phyloP scores from a whole-genome alignment of 2,797 vertebrate genomes.

The Chaunax sp. region DNA sequence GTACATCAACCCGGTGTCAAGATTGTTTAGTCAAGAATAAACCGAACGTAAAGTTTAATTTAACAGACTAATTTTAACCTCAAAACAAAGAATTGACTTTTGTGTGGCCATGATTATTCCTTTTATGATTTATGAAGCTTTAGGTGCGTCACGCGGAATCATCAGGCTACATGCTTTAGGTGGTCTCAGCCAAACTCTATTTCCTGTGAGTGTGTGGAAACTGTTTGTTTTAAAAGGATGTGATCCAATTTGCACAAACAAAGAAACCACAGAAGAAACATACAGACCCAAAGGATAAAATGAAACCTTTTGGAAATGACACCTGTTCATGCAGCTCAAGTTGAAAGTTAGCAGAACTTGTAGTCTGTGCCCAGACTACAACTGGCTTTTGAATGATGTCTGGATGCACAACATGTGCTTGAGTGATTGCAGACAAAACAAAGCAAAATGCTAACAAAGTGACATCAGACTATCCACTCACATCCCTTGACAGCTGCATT shows the following conservation, averaged over 20 bases:
- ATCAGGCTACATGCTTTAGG: background rate
- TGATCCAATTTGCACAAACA: conserved; percentile 7
- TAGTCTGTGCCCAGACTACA: too few relatives aligned
- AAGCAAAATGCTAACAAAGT: too few relatives aligned
- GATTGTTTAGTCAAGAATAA: conserved; percentile 6
- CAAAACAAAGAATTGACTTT: background rate
- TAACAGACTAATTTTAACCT: background rate
- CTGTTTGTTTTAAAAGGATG: conserved; percentile 31
- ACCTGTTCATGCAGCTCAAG: background rate
- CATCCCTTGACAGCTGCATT: background rate
- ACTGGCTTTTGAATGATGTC: conserved; percentile 2
- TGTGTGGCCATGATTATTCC: background rate
- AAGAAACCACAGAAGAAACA: conserved; percentile 14
- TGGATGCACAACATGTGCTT: background rate
- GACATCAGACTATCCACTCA: background rate
- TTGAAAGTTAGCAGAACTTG: background rate
- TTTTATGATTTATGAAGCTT: conserved; percentile 5
- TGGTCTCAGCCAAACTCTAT: conserved; percentile 34
- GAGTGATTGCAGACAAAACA: conserved; percentile 1
- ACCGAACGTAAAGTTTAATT: background rate
- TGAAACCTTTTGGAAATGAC: conserved; percentile 6
- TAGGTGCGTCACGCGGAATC: background rate
- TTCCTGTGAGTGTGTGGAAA: conserved; percentile 43
- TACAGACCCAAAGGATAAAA: background rate
- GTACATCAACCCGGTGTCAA: background rate